Conservation (phyloP, 2,888 invertebrate species). For the Drosophila prostipennis region DNA sequence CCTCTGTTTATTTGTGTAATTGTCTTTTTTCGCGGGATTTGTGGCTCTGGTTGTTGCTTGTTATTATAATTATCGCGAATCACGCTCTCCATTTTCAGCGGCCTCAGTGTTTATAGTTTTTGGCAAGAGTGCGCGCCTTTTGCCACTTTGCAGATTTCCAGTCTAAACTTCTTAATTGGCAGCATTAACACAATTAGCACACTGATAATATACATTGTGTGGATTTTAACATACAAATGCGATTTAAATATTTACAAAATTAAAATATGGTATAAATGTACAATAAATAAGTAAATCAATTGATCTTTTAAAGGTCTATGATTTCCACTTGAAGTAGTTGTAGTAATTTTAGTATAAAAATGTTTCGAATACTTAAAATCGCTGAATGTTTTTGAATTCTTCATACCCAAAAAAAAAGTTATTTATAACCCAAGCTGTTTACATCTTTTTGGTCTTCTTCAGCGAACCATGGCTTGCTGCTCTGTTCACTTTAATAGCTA, state of each 20-base stretch:
- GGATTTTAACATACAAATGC: not conserved
- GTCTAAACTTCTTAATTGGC: not conserved
- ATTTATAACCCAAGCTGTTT: slow-evolving; percentile 9
- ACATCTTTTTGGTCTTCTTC: slow-evolving; percentile 16
- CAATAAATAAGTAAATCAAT: not conserved
- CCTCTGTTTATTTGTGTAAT: slow-evolving; percentile 66
- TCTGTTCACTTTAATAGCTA: slow-evolving; percentile 17
- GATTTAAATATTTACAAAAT: too few relatives aligned
- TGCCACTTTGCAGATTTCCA: slow-evolving; percentile 23
- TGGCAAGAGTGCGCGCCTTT: slow-evolving; percentile 32
- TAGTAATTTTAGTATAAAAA: not conserved
- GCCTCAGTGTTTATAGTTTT: slow-evolving; percentile 53
- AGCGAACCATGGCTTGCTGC: slow-evolving; percentile 13
- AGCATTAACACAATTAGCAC: slow-evolving; percentile 19
- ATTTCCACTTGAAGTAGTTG: not conserved
- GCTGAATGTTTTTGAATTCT: not conserved
- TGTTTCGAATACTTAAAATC: not conserved
- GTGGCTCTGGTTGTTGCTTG: slow-evolving; percentile 50
- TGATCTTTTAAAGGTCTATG: not conserved
- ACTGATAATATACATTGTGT: not conserved
- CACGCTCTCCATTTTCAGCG: slow-evolving; percentile 41
- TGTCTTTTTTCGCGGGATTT: slow-evolving; percentile 25
- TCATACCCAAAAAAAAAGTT: not conserved
- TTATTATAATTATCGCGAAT: slow-evolving; percentile 69
- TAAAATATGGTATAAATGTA: too few relatives aligned